These are phyloP conservation scores for Staurois parvus DNA, from an alignment of 2,797 vertebrate species.

Conservation along the genomic window DNA sequence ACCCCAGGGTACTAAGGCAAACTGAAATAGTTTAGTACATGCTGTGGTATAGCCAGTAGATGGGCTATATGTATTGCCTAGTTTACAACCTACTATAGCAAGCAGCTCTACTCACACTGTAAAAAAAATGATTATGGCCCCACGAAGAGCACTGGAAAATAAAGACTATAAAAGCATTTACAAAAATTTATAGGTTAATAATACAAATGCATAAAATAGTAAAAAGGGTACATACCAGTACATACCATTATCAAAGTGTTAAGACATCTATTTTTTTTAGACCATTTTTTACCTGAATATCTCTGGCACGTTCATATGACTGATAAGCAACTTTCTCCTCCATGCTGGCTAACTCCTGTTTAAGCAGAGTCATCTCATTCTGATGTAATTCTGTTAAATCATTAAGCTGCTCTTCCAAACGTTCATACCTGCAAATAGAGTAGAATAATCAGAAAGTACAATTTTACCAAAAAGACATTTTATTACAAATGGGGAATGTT, in stretches of 20 bases:
- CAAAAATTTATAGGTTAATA: no score
- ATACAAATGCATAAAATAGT: neutral
- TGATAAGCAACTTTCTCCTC: constrained; percentile 99
- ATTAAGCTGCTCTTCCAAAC: constrained; percentile 95
- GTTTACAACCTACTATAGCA: no score
- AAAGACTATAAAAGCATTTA: neutral
- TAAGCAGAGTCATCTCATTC: constrained; percentile 98
- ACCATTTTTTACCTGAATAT: constrained; percentile 87
- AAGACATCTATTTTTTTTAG: neutral
- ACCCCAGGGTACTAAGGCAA: no score
- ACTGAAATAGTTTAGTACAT: no score
- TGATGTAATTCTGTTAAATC: constrained; percentile 97
- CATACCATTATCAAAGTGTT: neutral
- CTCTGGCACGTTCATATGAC: constrained; percentile 95
- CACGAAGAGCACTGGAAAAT: neutral
- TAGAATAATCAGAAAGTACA: no score
- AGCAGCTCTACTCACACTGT: no score
- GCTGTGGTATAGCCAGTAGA: no score
- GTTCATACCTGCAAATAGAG: constrained; percentile 86
- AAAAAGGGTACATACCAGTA: neutral
- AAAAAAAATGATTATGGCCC: no score
- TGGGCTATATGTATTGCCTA: no score
- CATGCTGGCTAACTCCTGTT: constrained; percentile 98
- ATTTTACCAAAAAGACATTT: no score
- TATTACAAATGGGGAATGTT: no score